Conservation (phyloP, 2,797 vertebrate species). For the Falco novaeseelandiae region DNA sequence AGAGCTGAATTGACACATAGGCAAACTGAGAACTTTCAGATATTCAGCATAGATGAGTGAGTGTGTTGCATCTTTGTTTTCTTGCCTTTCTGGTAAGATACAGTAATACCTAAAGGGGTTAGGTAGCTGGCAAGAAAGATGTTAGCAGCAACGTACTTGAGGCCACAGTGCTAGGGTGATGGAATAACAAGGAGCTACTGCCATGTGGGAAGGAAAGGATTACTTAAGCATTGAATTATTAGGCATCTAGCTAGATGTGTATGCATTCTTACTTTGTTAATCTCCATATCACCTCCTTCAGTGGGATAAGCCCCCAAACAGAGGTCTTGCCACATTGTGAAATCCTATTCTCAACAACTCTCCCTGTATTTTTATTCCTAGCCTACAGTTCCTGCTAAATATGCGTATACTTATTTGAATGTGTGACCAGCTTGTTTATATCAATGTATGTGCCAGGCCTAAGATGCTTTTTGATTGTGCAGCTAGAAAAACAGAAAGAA, state of each 20-base stretch:
- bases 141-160: neutral
- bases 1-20: neutral
- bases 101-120: neutral
- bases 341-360: neutral
- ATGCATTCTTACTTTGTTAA: neutral
- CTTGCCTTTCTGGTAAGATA: neutral
- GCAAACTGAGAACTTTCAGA: neutral
- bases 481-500: neutral
- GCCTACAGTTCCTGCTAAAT: neutral
- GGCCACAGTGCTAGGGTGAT: neutral
- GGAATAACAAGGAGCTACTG: neutral
- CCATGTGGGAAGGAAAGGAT: neutral
- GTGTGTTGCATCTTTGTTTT: neutral
- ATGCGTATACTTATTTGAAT: neutral
- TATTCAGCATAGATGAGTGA: neutral
- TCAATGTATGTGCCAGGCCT: neutral
- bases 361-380: neutral
- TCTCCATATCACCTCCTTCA: neutral
- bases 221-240: neutral
- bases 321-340: neutral
- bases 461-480: neutral
- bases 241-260: neutral
- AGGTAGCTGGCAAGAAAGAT: neutral
- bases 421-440: neutral
- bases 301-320: neutral